Evolutionary conservation across 2,113 vertebrate genomes (phyloP).

Genomic region (Phyllostomus hastatus): DNA sequence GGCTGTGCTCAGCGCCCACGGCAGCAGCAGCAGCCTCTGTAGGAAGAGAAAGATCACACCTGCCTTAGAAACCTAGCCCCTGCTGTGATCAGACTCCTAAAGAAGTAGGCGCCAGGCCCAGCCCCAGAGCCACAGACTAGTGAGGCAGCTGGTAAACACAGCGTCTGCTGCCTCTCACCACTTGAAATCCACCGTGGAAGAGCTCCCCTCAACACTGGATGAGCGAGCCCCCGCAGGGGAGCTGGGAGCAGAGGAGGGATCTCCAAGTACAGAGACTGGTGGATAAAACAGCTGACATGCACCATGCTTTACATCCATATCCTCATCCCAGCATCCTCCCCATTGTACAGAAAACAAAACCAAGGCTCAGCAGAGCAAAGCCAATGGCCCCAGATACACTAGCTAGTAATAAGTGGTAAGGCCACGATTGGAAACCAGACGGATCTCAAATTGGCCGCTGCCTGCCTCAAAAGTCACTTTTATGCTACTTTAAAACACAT

Average conservation of each 20-base stretch:
- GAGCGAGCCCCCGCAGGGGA: not conserved
- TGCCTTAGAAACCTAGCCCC: constrained; percentile 68
- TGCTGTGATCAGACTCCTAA: constrained; percentile 76
- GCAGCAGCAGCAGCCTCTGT: constrained; percentile 38
- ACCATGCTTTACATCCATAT: not conserved
- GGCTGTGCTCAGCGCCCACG: constrained; percentile 21
- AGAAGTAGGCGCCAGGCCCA: constrained; percentile 66
- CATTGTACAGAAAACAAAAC: constrained; percentile 39
- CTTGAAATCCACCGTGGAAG: not conserved
- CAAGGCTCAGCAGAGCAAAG: not conserved
- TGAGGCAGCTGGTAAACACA: constrained; percentile 47
- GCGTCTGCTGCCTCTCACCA: not conserved
- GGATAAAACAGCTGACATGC: not conserved
- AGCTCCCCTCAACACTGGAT: not conserved
- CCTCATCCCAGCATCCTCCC: not conserved
- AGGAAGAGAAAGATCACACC: constrained; percentile 66
- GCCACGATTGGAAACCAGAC: not conserved
- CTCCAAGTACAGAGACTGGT: not conserved
- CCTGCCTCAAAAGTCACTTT: not conserved
- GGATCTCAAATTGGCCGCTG: not conserved
- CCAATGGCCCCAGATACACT: not conserved
- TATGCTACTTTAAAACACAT: not conserved
- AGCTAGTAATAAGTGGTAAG: not conserved
- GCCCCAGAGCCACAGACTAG: constrained; percentile 32
- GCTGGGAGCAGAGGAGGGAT: not conserved